Evolutionary conservation across 2,888 invertebrate species (phyloP).

Genomic region (Tipula lateralis): DNA sequence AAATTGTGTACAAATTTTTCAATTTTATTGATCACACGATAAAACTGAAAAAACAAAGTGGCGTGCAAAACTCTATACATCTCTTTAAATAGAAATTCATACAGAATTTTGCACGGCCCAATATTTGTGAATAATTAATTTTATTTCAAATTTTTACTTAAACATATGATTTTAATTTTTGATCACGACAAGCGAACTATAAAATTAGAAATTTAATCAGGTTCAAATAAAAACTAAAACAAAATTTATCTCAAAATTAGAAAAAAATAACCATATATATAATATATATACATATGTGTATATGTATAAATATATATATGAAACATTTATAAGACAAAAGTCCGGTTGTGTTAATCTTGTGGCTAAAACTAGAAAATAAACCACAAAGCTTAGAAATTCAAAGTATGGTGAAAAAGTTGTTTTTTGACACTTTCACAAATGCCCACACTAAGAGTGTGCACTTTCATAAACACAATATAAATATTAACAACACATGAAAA

Average conservation of each 20-base stretch:
- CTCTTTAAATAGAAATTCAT: neutral
- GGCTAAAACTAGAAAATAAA: neutral
- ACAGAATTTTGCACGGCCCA: neutral
- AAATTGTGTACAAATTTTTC: neutral
- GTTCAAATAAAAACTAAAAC: neutral
- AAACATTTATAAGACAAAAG: constrained; percentile 29
- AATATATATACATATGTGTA: neutral
- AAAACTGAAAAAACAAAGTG: neutral
- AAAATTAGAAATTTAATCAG: neutral
- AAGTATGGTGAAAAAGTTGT: constrained; percentile 19
- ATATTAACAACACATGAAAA: neutral
- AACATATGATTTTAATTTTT: constrained; percentile 19
- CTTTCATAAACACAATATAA: neutral
- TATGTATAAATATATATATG: neutral
- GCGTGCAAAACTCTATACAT: neutral
- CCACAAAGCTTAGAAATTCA: neutral
- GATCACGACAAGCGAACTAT: neutral
- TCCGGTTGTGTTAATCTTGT: constrained; percentile 27
- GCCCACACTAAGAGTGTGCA: neutral
- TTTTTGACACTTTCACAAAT: constrained; percentile 13
- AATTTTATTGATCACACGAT: neutral
- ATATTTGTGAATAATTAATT: neutral
- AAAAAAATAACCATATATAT: neutral
- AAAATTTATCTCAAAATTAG: neutral
- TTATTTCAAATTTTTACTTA: neutral